Base-by-base conservation (phyloP, 2,797 vertebrate species). In the Octomys mimax region DNA sequence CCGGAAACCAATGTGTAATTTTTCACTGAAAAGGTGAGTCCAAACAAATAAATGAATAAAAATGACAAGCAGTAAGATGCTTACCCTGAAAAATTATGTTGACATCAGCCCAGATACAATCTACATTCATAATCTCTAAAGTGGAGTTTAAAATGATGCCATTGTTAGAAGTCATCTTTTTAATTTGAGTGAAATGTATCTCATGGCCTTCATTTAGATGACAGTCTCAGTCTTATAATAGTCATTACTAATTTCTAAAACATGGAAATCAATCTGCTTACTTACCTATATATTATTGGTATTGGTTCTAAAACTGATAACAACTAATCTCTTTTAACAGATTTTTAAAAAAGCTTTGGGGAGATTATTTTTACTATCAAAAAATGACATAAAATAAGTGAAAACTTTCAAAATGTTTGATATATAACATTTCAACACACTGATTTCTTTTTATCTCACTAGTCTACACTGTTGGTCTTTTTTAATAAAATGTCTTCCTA, bases 31-130 rank as follows among this genome's bases (percentile, higher is more conserved):
- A 97, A 95, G 16, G 0, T 85, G 57, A 70, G 39, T 80, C 12
- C 57, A 79, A 97, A 95, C 42, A 91, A 93, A 86, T 75, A 81
- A 96, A 84, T 84, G 10, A 93, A 68, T 90, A 89, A 89, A 91
- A 89, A 94, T 95, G 6, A 79, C 21, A 62, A 81, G 9, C 33
- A 79, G 52, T 7, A 92, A 94, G 4, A 19, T 92, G 94, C 91
- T 11, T 62, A 57, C 75, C 1, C 33, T 42, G 12, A 36, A 87
- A 97, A 94, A 91, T 95, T 8, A 94, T 73, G 94, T 92, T 91
- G 59, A 95, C 91, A 62, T 1, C 61, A 70, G 0, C 87, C 73
- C 66, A 77, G 92, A 80, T 52, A 39, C 4, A 64, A 94, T 89
- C 24, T 92, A 3, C 91, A 22, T 93, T 91, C 73, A 75, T 78